Conservation (phyloP, 2,113 vertebrate species). For the Hucho hucho region DNA sequence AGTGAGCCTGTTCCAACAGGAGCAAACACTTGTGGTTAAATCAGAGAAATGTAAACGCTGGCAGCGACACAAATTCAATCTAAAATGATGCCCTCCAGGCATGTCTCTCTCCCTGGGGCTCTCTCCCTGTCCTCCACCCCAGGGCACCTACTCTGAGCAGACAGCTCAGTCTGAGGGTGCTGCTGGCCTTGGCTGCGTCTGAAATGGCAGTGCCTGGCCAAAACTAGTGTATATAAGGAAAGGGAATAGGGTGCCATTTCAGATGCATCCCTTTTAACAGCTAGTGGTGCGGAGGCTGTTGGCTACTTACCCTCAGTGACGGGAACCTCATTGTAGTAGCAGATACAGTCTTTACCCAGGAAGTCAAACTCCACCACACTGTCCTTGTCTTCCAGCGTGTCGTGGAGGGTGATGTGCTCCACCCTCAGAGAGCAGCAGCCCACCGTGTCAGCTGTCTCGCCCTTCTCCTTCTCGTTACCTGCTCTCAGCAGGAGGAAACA, state of each 20-base stretch:
- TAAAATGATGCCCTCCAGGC: background rate
- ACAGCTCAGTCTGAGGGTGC: too few relatives aligned
- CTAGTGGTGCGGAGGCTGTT: too few relatives aligned
- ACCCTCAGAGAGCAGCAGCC: conserved; percentile 78
- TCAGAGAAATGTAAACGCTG: background rate
- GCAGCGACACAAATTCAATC: background rate
- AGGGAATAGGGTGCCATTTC: background rate
- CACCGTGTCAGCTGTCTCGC: conserved; percentile 74
- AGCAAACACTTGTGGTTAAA: background rate
- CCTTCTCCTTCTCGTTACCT: conserved; percentile 81
- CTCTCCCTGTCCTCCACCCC: background rate
- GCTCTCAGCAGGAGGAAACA: conserved; percentile 69
- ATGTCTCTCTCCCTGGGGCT: background rate
- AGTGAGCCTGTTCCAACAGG: too few relatives aligned
- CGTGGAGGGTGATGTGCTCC: conserved; percentile 75
- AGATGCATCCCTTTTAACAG: too few relatives aligned
- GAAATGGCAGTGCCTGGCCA: background rate
- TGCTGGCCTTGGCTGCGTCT: too few relatives aligned
- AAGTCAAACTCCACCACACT: conserved; percentile 75
- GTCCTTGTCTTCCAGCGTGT: conserved; percentile 62
- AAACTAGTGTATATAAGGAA: background rate
- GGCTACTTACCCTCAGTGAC: conserved; percentile 68
- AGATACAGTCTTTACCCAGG: conserved; percentile 79
- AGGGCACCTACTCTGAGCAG: background rate
- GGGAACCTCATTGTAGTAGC: conserved; percentile 74